Evolutionary conservation across 2,113 vertebrate species (phyloP).

Genomic region (Heterotis niloticus): DNA sequence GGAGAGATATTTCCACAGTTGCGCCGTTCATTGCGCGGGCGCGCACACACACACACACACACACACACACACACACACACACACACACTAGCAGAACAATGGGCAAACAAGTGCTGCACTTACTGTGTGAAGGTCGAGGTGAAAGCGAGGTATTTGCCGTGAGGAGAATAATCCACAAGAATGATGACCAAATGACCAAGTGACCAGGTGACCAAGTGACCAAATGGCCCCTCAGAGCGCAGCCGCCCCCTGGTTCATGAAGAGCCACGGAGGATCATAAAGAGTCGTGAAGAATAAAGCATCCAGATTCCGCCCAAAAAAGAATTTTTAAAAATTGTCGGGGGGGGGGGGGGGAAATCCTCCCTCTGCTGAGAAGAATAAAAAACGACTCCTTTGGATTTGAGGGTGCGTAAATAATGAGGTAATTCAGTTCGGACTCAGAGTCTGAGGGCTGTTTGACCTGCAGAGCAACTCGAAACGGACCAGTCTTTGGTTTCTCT

Average conservation of each 20-base stretch:
- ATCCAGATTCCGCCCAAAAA: conserved; percentile 37
- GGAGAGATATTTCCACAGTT: not conserved
- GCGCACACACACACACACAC: not conserved
- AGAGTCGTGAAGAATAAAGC: conserved; percentile 42
- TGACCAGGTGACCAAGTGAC: conserved; percentile 1
- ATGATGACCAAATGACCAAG: no score
- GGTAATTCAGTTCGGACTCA: conserved; percentile 59
- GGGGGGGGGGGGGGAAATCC: conserved; percentile 27
- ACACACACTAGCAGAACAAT: conserved; percentile 3
- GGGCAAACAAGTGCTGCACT: conserved; percentile 42
- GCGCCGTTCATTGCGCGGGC: not conserved
- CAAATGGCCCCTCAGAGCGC: conserved; percentile 45
- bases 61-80: not conserved
- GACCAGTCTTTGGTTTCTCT: conserved; percentile 65
- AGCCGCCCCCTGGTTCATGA: conserved; percentile 55
- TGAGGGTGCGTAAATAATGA: conserved; percentile 57
- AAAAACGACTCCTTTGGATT: conserved; percentile 59
- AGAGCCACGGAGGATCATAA: conserved; percentile 20
- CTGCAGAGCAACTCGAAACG: conserved; percentile 41
- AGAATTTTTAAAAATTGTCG: no score
- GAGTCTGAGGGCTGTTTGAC: conserved; percentile 30
- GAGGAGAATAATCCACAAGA: conserved; percentile 60
- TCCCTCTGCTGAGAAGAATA: conserved; percentile 16
- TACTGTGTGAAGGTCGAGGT: conserved; percentile 71
- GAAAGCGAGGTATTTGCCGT: conserved; percentile 59